Evolutionary conservation across 2,888 invertebrate species (phyloP), one percentile per base, ranked within the genome.

Genomic region (Neoaliturus tenellus): DNA sequence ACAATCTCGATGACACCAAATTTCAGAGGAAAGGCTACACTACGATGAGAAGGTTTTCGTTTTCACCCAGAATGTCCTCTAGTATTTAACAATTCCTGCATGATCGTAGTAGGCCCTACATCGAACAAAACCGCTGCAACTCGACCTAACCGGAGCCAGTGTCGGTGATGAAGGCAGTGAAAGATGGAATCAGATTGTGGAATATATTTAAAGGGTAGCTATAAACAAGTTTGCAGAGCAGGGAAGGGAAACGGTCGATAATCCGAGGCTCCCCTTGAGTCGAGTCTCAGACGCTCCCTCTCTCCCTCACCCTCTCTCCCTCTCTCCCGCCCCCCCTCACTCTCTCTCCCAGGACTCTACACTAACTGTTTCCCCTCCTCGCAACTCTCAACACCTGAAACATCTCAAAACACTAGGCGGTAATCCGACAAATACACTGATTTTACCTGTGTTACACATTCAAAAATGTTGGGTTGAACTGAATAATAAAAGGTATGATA

Each of bases 231-330:
- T 90, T 92, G 91, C 23, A 91, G 91, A 75, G 92, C 91, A 85
- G 90, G 90, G 87, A 89, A 90, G 17, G 91, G 93, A 86, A 93
- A 93, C 93, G 0, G 93, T 93, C 28, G 80, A 75, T 75, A 75
- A 55, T 51, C 55, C 55, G 31, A 23, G 48, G 33, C 55, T 12
- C 78, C 78, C 75, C 78, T 78, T 55, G 78, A 78, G 78, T 75
- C 55, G 17, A n/a, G 78, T 28, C 62, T 62, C 62, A 62, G 62
- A 62, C 62, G 62, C 62, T 31, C n/a, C 78, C 75, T 55, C 55
- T 8, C 62, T 14, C 25, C 28, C 62, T 12, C 48, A 35, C 35
- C 48, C 31, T 31, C 28, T 48, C 55, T 14, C 20, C 23, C 55
- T 12, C 55, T 48, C 55, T 3, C 55, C 4, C 25, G 4, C 48